Base-by-base conservation (phyloP, 1,140 invertebrate species). In the Chironomus tepperi region DNA sequence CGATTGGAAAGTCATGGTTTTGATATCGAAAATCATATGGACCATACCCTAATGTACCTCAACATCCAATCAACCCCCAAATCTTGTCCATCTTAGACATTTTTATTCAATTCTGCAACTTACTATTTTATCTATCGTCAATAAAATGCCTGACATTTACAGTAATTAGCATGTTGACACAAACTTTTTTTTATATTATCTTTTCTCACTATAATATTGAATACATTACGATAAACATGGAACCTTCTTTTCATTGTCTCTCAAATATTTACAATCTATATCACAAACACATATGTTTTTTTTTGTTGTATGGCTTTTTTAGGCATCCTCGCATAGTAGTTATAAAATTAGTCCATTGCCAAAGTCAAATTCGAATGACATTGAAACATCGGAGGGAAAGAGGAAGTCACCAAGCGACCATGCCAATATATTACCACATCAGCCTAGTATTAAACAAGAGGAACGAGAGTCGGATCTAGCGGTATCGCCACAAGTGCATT, bases 391-490 rank as follows among this genome's bases (percentile, higher is more conserved):
- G 75, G 87, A 87, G 78, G 85, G 84, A 78, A 81, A 85, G 77
- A 84, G 84, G 77, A 84, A 85, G 79, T 83, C 84, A 18, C 83
- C 84, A 43, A 84, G 24, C 24, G 24, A 34, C 24, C 24, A 79
- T 78, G 78, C 76, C 75, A 84, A 73, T 74, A 16, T 57, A 47
- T 78, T 64, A 80, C 86, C 85, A 77, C 79, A 84, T 77, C 85
- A 84, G 79, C 81, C 85, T 79, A 81, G 86, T 79, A 88, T 89
- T 82, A 89, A 89, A 81, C 88, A 89, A 82, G 88, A 89, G 79
- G 80, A 86, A 80, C 79, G 81, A 74, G 81, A 82, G 75, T 80
- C 80, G 73, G 80, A 81, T 76, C 16, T n/a, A 16, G 15, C n/a
- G 65, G 24, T 1, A 34, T 10, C 18, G 16, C 16, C 65, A 18